Base-by-base conservation (phyloP, 2,888 invertebrate genomes). In the Drosophila mulleri region DNA sequence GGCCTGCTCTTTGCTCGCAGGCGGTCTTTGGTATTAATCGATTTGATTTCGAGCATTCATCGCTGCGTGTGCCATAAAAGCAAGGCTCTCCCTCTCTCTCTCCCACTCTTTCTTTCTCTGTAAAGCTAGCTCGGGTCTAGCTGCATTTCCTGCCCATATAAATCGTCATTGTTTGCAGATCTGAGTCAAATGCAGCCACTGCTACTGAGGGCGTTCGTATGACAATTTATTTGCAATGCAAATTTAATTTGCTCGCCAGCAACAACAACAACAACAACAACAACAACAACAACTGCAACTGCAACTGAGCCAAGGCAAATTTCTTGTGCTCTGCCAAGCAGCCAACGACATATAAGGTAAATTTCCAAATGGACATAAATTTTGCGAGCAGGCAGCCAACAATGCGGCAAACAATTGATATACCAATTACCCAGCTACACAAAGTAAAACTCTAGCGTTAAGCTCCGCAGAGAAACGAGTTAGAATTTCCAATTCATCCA, bases 221-320 rank as follows among this genome's bases (percentile, higher is more conserved):
- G 86, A 72, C 83, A 83, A 86, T 81, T 90, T 86, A 88, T 90
- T 86, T 86, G 89, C 89, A 90, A 75, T 87, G 90, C 89, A 89
- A 90, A 87, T 87, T 71, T 68, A 82, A 82, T 78, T 76, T 71
- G 82, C 65, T 71, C 57, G 52, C 69, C 16, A 59, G 32, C 77
- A 63, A 32, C 37, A 29, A 29, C 29, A 29, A 47, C 29, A 29
- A 47, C 47, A 14, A 11, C 47, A 47, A 37, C 47, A 29, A 29
- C 29, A 29, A 47, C 29, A 29, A 47, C 47, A 14, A 11, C 47
- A 47, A 37, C 47, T 6, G 57, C 26, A 7, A 47, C 47, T 26
- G 14, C 47, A 47, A 37, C 47, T 6, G 57, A 58, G 58, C 26
- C 59, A 80, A 70, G 83, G 85, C 75, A 80, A 80, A 82, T 88